A percentile compares a stretch with the other conserved stretches of the same genome.
Conservation (phyloP, 2,888 invertebrate species). For the Eupithecia exiguata region DNA sequence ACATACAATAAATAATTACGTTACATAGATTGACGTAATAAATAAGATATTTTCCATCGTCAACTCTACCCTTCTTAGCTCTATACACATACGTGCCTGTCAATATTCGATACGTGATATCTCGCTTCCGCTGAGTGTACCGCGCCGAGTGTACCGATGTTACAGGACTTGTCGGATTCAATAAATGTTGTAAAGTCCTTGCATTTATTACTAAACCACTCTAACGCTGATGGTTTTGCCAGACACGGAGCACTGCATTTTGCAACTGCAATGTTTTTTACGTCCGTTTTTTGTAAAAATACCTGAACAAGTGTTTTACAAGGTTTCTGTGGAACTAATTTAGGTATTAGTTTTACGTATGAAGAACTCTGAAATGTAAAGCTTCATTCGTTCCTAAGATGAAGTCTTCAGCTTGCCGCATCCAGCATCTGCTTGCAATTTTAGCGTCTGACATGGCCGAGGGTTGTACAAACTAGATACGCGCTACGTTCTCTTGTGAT, state of each 20-base stretch:
- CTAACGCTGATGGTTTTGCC: neutral
- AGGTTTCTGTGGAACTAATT: too few relatives aligned
- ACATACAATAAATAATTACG: too few relatives aligned
- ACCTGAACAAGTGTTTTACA: neutral
- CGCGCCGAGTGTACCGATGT: slow-evolving; percentile 11
- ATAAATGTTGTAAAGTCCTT: slow-evolving; percentile 17
- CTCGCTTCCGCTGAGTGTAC: slow-evolving; percentile 19
- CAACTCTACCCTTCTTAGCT: slow-evolving; percentile 8
- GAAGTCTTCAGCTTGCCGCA: neutral
- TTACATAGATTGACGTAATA: neutral
- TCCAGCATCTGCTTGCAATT: neutral
- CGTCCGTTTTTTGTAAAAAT: neutral
- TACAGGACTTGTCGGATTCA: slow-evolving; percentile 23
- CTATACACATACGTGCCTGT: slow-evolving; percentile 23
- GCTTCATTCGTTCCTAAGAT: too few relatives aligned
- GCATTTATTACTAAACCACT: neutral
- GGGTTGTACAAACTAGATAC: too few relatives aligned
- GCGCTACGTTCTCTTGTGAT: too few relatives aligned
- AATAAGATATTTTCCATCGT: neutral
- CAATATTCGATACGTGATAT: slow-evolving; percentile 33
- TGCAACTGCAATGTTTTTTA: neutral
- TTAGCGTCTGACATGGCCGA: too few relatives aligned
- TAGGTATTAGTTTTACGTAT: neutral
- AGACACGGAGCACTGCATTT: neutral
- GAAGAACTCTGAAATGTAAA: neutral